Percentiles rank a stretch among this genome's conserved stretches.
Evolutionary conservation across 2,797 vertebrate genomes (phyloP).

Genomic region (Iguana delicatissima): DNA sequence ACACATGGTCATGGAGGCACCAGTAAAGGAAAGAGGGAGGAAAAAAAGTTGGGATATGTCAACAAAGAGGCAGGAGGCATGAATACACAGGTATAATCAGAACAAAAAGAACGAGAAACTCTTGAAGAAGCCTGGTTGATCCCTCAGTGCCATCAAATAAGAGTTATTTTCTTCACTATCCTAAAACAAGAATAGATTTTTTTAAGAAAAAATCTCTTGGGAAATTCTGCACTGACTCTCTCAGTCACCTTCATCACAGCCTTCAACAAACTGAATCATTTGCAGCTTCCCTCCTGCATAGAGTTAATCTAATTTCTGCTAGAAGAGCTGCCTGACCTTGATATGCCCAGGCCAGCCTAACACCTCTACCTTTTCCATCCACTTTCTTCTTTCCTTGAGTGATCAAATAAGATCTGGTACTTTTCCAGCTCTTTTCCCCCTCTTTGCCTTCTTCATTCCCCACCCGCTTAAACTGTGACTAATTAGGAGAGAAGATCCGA

Average conservation of each 20-base stretch:
- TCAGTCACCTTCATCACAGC: not conserved
- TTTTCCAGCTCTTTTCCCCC: not conserved
- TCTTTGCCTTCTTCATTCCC: not conserved
- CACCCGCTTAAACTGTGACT: too few species aligned
- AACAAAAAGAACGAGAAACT: too few species aligned
- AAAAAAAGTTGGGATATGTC: too few species aligned
- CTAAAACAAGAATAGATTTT: not conserved
- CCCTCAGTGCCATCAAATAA: not conserved
- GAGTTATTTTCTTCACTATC: not conserved
- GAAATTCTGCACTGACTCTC: not conserved
- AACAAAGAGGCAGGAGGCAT: too few species aligned
- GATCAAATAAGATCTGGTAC: not conserved
- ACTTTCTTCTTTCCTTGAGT: not conserved
- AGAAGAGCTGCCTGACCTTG: conserved; percentile 6
- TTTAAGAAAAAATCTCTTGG: not conserved
- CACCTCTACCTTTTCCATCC: not conserved
- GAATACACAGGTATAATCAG: too few species aligned
- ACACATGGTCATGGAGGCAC: too few species aligned
- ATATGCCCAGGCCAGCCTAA: not conserved
- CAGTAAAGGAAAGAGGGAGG: too few species aligned
- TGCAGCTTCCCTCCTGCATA: conserved; percentile 4
- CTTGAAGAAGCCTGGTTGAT: not conserved
- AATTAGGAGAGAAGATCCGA: not conserved
- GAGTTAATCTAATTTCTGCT: conserved; percentile 7
- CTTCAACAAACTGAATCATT: not conserved